Percentiles rank a stretch among this genome's conserved stretches.
phyloP scores from a whole-genome alignment of 1,140 invertebrate species.

The Lasioglossum baleicum region DNA sequence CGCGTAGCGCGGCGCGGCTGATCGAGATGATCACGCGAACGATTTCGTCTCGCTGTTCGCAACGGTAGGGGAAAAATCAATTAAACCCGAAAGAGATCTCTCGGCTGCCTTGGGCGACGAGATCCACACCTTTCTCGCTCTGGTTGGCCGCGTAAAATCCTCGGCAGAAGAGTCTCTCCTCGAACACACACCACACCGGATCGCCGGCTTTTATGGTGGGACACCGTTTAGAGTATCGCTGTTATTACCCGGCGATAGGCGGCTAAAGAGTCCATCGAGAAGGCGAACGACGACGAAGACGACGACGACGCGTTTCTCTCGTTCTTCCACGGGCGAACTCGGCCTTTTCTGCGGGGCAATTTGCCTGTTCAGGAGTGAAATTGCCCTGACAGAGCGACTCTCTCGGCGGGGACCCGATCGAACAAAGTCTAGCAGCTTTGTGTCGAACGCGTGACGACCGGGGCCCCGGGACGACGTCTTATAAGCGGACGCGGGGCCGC shows the following conservation, averaged over 20 bases:
- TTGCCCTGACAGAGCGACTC: background rate
- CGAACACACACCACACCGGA: too few relatives aligned
- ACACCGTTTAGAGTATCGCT: too few relatives aligned
- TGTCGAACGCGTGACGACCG: conserved; percentile 46
- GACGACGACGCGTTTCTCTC: too few relatives aligned
- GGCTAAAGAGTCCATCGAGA: too few relatives aligned
- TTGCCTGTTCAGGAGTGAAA: conserved; percentile 1
- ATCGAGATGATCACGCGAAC: conserved; percentile 2
- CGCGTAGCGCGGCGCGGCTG: background rate
- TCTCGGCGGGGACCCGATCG: background rate
- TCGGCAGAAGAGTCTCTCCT: too few relatives aligned
- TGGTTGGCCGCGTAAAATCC: too few relatives aligned
- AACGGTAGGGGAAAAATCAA: conserved; percentile 24
- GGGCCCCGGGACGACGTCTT: conserved; percentile 35
- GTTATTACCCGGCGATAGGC: conserved; percentile 6
- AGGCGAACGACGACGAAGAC: too few relatives aligned
- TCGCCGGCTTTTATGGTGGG: too few relatives aligned
- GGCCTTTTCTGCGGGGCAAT: background rate
- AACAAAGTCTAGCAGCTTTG: conserved; percentile 45
- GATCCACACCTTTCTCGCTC: too few relatives aligned
- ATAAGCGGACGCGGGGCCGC: background rate
- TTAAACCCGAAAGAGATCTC: background rate
- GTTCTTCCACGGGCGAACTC: too few relatives aligned
- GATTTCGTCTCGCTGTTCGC: background rate
- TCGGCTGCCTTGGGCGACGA: background rate